Percentiles rank a stretch among this genome's conserved stretches.
Evolutionary conservation across 2,113 vertebrate genomes (phyloP).

Genomic region (Clarias gariepinus): DNA sequence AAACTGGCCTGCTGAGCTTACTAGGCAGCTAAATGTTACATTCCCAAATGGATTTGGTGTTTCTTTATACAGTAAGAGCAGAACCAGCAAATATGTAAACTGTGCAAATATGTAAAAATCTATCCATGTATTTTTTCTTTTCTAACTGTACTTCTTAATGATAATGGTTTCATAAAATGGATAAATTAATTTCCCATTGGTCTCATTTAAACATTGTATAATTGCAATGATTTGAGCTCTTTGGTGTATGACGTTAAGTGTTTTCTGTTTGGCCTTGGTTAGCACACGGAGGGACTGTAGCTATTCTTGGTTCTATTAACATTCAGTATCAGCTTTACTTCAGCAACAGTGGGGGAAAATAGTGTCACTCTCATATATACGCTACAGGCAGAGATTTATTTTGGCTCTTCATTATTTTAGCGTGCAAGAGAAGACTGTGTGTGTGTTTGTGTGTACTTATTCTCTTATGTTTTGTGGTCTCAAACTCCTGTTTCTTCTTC

Average conservation of each 20-base stretch:
- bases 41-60: not conserved
- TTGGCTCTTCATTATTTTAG: constrained; percentile 17
- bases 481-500: not conserved
- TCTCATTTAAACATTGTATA: not conserved
- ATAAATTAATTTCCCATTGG: not conserved
- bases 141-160: not conserved
- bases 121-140: not conserved
- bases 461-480: not conserved
- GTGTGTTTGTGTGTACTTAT: not conserved
- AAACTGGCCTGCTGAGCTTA: not conserved
- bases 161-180: not conserved
- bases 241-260: not conserved
- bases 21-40: not conserved
- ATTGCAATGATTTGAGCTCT: not conserved
- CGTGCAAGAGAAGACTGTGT: not conserved
- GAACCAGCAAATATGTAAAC: not conserved
- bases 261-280: constrained; percentile 5
- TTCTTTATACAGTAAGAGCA: not conserved
- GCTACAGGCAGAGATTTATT: constrained; percentile 18
- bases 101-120: not conserved
- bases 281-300: not conserved
- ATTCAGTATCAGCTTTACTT: not conserved
- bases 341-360: not conserved
- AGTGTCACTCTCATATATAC: constrained; percentile 17
- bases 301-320: not conserved